phyloP scores from a whole-genome alignment of 2,888 invertebrate species.

The Parnassius smintheus region DNA sequence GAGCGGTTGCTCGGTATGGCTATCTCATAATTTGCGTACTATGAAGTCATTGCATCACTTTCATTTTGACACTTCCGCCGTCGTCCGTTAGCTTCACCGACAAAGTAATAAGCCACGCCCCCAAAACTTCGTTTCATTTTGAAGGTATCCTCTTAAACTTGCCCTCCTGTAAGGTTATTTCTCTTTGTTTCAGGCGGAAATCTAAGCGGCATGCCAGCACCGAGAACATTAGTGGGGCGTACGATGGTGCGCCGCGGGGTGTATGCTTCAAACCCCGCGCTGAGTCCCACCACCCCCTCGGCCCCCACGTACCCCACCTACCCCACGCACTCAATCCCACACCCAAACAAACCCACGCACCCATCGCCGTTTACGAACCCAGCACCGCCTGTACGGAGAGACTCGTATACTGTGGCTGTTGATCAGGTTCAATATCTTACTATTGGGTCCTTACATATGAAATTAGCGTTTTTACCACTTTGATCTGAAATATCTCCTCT shows the following conservation, averaged over 20 bases:
- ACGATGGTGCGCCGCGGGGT: slow-evolving; percentile 40
- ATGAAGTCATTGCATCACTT: too few relatives aligned
- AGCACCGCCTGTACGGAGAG: slow-evolving; percentile 36
- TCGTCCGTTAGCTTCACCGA: too few relatives aligned
- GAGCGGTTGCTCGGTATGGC: too few relatives aligned
- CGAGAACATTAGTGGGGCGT: slow-evolving; percentile 40
- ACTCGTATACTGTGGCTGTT: slow-evolving; percentile 43
- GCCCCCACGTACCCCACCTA: slow-evolving; percentile 42
- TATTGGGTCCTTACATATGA: too few relatives aligned
- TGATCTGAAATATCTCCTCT: too few relatives aligned
- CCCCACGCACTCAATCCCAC: slow-evolving; percentile 44
- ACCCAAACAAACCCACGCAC: slow-evolving; percentile 15
- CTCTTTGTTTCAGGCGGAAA: slow-evolving; percentile 13
- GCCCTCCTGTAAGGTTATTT: too few relatives aligned
- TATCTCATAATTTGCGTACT: too few relatives aligned
- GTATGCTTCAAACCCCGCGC: slow-evolving; percentile 45
- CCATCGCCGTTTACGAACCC: slow-evolving; percentile 33
- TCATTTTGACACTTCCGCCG: too few relatives aligned
- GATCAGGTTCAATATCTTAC: slow-evolving; percentile 29
- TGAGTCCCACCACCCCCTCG: slow-evolving; percentile 52
- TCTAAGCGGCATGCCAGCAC: slow-evolving; percentile 28
- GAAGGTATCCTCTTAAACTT: too few relatives aligned
- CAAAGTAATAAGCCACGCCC: too few relatives aligned
- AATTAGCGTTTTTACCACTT: too few relatives aligned
- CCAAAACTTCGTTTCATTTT: too few relatives aligned